A percentile compares a stretch with the other conserved stretches of the same genome.
These are phyloP conservation scores for Heterodera filipjevi DNA, from an alignment of 2,888 invertebrate species.

Conservation along the genomic window DNA sequence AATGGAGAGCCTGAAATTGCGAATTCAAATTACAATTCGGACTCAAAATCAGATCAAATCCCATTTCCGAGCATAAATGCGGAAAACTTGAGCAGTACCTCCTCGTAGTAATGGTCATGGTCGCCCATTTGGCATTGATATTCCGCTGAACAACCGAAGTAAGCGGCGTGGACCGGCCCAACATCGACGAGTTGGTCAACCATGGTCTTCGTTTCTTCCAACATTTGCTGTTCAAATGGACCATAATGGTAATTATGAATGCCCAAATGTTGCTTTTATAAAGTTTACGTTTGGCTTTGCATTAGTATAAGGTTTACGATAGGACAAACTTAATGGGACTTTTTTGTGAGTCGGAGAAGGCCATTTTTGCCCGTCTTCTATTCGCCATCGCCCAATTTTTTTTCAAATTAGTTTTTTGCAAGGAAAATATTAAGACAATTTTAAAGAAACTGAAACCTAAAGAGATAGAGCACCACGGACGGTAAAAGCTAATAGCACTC, in stretches of 20 bases:
- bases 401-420: too few species aligned
- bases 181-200: conserved; percentile 50
- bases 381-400: too few species aligned
- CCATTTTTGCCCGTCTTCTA: too few species aligned
- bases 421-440: too few species aligned
- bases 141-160: conserved; percentile 59
- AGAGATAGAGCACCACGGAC: too few species aligned
- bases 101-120: conserved; percentile 91
- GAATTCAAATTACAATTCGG: not conserved
- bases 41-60: not conserved
- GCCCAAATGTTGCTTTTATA: too few species aligned
- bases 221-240: not conserved
- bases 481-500: too few species aligned
- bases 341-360: too few species aligned
- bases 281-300: too few species aligned
- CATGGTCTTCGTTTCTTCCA: conserved; percentile 50
- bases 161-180: conserved; percentile 61
- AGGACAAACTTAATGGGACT: too few species aligned
- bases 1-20: conserved; percentile 73
- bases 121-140: conserved; percentile 72
- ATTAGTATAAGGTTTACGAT: too few species aligned
- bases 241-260: not conserved
- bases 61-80: not conserved
- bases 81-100: conserved; percentile 66
- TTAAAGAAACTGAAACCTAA: too few species aligned